These are phyloP conservation scores for Sycophila texana DNA, from an alignment of 2,888 invertebrate species.

Conservation along the genomic window DNA sequence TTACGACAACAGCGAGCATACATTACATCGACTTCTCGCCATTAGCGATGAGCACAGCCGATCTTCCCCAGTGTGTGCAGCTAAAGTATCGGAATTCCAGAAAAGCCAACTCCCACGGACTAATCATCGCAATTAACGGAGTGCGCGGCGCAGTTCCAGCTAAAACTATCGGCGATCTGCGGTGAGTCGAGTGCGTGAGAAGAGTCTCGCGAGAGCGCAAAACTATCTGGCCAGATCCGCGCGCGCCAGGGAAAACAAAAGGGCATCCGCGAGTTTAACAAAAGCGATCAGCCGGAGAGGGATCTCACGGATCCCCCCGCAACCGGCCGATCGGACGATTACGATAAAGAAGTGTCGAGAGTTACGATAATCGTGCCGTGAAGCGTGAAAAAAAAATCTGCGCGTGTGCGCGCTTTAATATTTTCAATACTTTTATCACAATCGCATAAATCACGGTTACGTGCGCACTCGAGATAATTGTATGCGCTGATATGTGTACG, in stretches of 20 bases:
- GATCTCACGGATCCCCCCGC: conserved; percentile 59
- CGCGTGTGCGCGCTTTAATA: conserved; percentile 1
- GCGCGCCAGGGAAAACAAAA: not conserved
- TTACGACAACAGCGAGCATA: too few species aligned
- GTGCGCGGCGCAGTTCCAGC: not conserved
- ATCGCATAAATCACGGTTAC: too few species aligned
- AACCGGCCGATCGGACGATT: conserved; percentile 59
- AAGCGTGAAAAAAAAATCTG: not conserved
- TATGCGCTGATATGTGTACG: too few species aligned
- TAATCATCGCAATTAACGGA: not conserved
- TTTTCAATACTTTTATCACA: conserved; percentile 2
- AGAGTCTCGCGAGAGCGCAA: not conserved
- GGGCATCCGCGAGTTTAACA: conserved; percentile 34
- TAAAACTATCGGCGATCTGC: not conserved
- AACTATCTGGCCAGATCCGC: not conserved
- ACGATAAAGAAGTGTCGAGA: conserved; percentile 64
- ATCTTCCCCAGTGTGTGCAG: too few species aligned
- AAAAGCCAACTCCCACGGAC: not conserved
- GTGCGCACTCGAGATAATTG: too few species aligned
- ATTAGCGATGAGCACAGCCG: too few species aligned
- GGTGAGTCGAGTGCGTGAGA: not conserved
- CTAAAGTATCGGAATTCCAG: not conserved
- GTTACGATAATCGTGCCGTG: conserved; percentile 59
- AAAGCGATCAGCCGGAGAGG: conserved; percentile 49
- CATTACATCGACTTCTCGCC: too few species aligned